A percentile compares a stretch with the other conserved stretches of the same genome.
These are phyloP conservation scores for Spongia lamella DNA, from an alignment of 37 sponge, comb jelly and placozoan species.

Conservation along the genomic window DNA sequence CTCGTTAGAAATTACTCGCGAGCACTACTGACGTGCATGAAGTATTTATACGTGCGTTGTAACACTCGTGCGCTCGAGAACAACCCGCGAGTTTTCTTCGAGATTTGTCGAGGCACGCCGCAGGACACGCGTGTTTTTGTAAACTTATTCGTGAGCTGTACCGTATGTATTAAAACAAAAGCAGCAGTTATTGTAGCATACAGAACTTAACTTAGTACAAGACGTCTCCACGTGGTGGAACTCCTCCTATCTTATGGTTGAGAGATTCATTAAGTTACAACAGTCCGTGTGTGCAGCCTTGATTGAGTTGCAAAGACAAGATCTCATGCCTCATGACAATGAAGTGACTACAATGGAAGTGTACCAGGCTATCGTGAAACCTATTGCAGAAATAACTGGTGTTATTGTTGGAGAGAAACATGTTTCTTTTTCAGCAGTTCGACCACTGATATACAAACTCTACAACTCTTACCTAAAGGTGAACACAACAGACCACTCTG, in stretches of 20 bases:
- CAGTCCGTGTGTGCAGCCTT: constrained; percentile 36
- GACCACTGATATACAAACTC: constrained; percentile 11
- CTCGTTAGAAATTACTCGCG: no score
- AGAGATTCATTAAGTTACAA: constrained; percentile 21
- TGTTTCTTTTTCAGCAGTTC: constrained; percentile 25
- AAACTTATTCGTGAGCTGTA: no score
- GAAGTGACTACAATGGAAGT: constrained; percentile 23
- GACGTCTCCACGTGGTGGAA: constrained; percentile 37
- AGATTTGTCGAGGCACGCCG: no score
- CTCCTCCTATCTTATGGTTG: constrained; percentile 40
- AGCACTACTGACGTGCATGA: no score
- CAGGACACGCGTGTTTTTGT: no score
- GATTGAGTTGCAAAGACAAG: constrained; percentile 12
- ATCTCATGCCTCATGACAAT: constrained; percentile 13
- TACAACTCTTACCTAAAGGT: constrained; percentile 1
- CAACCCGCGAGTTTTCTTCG: no score
- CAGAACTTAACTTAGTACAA: constrained; percentile 6
- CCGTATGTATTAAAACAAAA: constrained; percentile 29
- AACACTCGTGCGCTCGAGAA: no score
- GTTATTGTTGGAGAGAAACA: constrained; percentile 27
- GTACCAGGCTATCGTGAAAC: constrained; percentile 14
- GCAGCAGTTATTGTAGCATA: constrained; percentile 1
- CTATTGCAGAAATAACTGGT: constrained; percentile 33
- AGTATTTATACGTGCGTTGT: no score
- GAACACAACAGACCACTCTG: neutral